Evolutionary conservation across 1,140 invertebrate genomes (phyloP).

Genomic region (Tenebrio molitor): DNA sequence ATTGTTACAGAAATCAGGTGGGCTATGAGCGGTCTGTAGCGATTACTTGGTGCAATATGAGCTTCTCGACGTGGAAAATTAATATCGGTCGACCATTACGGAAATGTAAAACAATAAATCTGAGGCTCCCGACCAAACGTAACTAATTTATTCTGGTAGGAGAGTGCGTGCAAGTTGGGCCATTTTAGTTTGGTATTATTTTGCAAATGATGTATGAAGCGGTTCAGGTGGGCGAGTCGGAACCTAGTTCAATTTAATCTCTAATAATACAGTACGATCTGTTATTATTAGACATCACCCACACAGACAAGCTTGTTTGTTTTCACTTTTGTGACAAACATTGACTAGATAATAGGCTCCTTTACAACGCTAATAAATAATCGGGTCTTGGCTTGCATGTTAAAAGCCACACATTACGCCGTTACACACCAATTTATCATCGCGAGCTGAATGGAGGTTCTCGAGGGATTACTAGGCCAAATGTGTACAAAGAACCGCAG

Average conservation of each 20-base stretch:
- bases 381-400: conserved; percentile 26
- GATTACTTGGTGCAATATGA: no score
- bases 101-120: no score
- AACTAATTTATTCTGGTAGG: no score
- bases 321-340: conserved; percentile 34
- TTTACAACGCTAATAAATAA: conserved; percentile 37
- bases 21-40: no score
- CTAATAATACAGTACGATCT: conserved; percentile 11
- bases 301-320: conserved; percentile 20
- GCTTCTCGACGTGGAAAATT: no score
- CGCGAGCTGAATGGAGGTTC: conserved; percentile 15
- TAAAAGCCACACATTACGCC: conserved; percentile 32
- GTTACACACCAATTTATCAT: conserved; percentile 35
- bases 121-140: no score
- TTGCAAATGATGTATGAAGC: conserved; percentile 10
- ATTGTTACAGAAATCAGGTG: no score
- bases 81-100: no score
- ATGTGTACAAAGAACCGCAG: not conserved
- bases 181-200: not conserved
- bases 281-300: conserved; percentile 30
- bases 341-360: conserved; percentile 32
- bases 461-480: not conserved
- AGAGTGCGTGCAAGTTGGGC: not conserved
- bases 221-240: conserved; percentile 20
- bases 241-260: conserved; percentile 9